Evolutionary conservation across 2,113 vertebrate species (phyloP).

Genomic region (Psilopogon haemacephalus): DNA sequence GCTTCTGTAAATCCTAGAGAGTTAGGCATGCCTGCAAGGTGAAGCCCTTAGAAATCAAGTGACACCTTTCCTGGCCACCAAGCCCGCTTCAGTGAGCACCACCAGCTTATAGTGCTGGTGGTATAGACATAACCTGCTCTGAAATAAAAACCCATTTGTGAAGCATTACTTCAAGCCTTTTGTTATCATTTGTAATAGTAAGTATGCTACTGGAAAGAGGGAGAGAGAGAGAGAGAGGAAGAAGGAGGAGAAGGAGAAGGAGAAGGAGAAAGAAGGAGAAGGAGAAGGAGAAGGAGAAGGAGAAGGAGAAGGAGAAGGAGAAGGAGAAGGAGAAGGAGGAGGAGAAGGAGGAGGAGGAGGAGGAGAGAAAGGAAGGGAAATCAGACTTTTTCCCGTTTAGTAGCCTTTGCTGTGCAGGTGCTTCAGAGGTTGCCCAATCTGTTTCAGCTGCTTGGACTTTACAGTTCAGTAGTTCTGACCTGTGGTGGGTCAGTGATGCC

Average conservation of each 20-base stretch:
- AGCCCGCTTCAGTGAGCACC: not conserved
- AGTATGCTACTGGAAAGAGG: not conserved
- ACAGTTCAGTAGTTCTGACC: not conserved
- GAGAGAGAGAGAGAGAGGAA: not conserved
- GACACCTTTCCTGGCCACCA: not conserved
- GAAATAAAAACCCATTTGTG: not conserved
- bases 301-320: no score
- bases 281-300: not conserved
- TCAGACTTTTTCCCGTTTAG: not conserved
- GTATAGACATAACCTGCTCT: not conserved
- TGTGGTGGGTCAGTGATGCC: not conserved
- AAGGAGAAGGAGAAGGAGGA: not conserved
- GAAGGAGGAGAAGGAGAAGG: no score
- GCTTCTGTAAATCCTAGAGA: not conserved
- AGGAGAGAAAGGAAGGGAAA: not conserved
- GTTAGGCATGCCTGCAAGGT: not conserved
- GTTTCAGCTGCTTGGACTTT: not conserved
- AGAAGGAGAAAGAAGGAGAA: not conserved
- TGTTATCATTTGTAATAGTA: not conserved
- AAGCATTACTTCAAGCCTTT: not conserved
- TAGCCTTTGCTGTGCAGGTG: not conserved
- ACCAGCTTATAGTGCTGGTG: accelerated
- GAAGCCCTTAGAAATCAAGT: not conserved
- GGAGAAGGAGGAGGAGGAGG: not conserved
- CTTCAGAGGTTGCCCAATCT: not conserved